Evolutionary conservation across 1,140 invertebrate genomes (phyloP), one percentile per base, ranked within the genome.

Genomic region (Phocides pigmalion): DNA sequence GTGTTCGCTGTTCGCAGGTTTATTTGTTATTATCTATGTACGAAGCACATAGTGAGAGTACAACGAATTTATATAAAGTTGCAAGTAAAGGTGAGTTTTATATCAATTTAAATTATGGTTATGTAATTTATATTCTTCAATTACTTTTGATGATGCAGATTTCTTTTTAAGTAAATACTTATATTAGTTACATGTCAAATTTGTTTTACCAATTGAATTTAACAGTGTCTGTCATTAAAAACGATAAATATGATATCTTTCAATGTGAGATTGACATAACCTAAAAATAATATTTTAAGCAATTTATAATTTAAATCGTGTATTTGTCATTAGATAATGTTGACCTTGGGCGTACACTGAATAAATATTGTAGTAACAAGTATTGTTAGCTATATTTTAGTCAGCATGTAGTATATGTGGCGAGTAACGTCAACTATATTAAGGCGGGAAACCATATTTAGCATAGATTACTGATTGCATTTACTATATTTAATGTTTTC

Each of bases 31-130:
- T 50, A 32, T 41, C 28, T 72, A 35, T 59, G 25, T 42, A 59
- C 65, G 66, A 62, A 49, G 37, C 39, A 62, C 22, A 51, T 54
- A 69, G 64, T 70, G 67, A 66, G 58, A 72, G 50, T 66, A 61
- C 39, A 61, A 41, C 25, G 35, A 50, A 39, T 39, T 25, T 4
- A 50, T 4, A 19, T 8, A 64, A 41, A 41, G 17, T 37, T 28
- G 32, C 49, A 51, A 63, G 39, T 41, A 17, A 77, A 84, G 86
- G 86, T 89, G 80, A 86, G 86, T 79, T 64, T 50, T 72, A 47
- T 61, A 14, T 17, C 17, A 6, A 28, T 28, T 62, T 58, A 59
- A 50, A 64, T 66, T 66, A 61, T 62, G 65, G 66, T 88, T 88
- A 88, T 86, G 74, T 88, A 88, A 88, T 74, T 42, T 35, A 72